These are phyloP conservation scores for Dicerorhinus sumatrensis DNA, from an alignment of 2,113 vertebrate species.

Conservation along the genomic window DNA sequence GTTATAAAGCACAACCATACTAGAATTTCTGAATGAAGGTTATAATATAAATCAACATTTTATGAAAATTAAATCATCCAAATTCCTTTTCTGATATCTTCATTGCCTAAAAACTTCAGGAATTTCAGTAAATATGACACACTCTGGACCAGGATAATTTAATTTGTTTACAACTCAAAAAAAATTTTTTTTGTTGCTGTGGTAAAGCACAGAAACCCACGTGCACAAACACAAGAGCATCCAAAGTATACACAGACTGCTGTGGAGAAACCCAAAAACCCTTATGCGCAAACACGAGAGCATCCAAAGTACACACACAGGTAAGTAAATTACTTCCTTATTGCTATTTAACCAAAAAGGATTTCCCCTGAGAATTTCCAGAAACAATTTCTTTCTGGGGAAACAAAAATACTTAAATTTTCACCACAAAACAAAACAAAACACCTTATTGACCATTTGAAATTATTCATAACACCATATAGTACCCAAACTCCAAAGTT, in stretches of 20 bases:
- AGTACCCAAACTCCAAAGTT: constrained; percentile 10
- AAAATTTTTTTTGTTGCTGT: neutral
- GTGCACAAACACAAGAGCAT: constrained; percentile 32
- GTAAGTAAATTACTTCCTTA: constrained; percentile 33
- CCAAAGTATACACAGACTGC: constrained; percentile 5
- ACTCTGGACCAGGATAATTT: neutral
- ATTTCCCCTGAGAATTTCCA: constrained; percentile 23
- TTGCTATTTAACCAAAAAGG: constrained; percentile 25
- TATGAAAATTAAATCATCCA: constrained; percentile 40
- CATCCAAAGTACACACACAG: neutral
- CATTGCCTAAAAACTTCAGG: constrained; percentile 40
- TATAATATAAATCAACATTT: constrained; percentile 53
- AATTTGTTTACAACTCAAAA: constrained; percentile 32
- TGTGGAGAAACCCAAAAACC: neutral
- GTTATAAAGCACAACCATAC: neutral
- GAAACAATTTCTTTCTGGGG: constrained; percentile 5
- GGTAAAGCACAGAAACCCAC: constrained; percentile 32
- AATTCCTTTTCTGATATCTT: constrained; percentile 48
- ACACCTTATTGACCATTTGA: neutral
- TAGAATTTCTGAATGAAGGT: neutral
- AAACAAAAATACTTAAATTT: constrained; percentile 50
- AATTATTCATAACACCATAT: neutral
- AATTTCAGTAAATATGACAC: constrained; percentile 1
- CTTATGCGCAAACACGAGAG: constrained; percentile 3
- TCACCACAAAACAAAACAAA: neutral